Percentiles rank a stretch among this genome's conserved stretches.
phyloP scores from a whole-genome alignment of 2,888 invertebrate species.

The Mimachlamys varia region DNA sequence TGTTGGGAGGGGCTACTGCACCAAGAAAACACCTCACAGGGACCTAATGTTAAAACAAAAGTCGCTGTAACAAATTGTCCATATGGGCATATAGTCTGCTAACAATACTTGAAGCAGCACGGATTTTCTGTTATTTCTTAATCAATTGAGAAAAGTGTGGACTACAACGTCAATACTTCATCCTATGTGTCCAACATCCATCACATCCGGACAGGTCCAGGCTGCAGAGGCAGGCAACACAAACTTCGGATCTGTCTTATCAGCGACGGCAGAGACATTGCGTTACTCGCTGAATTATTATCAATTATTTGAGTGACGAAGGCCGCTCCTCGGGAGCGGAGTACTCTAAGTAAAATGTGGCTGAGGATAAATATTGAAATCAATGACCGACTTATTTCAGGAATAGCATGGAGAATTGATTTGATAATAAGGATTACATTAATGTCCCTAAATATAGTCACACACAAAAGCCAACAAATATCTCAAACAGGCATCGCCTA shows the following conservation, averaged over 20 bases:
- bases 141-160: constrained; percentile 31
- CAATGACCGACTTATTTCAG: neutral
- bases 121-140: neutral
- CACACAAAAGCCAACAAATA: too few species aligned
- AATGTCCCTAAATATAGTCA: neutral
- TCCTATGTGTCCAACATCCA: neutral
- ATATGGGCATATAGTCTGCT: neutral
- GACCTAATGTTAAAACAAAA: too few species aligned
- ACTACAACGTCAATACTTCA: neutral
- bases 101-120: neutral
- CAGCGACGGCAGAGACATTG: neutral
- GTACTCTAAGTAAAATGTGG: neutral
- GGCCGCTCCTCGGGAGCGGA: neutral
- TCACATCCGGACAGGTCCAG: neutral
- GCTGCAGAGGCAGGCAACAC: neutral
- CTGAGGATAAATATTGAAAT: neutral
- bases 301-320: constrained; percentile 14
- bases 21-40: too few species aligned
- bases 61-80: too few species aligned
- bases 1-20: too few species aligned
- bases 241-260: constrained; percentile 1
- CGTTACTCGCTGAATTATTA: neutral
- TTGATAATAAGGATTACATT: neutral
- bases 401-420: neutral
- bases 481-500: too few species aligned